Conservation (phyloP, 2,797 vertebrate species). For the Brachymystax lenok region DNA sequence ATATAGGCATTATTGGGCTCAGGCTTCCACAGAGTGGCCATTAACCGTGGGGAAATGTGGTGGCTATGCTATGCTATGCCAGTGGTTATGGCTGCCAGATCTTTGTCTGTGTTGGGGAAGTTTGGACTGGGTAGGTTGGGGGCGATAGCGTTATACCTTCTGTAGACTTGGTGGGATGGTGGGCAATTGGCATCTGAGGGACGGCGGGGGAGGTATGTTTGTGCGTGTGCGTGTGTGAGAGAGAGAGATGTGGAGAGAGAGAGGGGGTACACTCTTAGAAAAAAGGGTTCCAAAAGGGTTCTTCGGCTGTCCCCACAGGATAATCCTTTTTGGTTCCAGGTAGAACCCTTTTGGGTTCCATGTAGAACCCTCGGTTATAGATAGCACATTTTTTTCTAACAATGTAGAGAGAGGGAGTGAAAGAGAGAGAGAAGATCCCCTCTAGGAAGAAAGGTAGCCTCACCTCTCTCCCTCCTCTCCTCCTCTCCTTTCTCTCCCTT, state of each 20-base stretch:
- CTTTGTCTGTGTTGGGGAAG: constrained; percentile 32
- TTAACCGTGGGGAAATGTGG: constrained; percentile 62
- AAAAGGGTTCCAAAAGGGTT: no score
- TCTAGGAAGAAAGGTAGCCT: not conserved
- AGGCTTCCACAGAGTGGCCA: constrained; percentile 52
- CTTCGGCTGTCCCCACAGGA: no score
- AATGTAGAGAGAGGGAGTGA: not conserved
- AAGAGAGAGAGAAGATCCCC: not conserved
- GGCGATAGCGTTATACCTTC: constrained; percentile 41
- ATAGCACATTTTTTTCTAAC: not conserved
- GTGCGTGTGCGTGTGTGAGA: constrained; percentile 2
- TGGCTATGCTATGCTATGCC: constrained; percentile 36
- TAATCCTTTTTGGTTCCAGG: no score
- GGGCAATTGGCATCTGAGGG: constrained; percentile 16
- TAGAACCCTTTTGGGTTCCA: no score
- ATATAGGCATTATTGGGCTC: constrained; percentile 67
- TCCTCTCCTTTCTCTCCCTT: not conserved
- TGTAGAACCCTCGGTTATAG: not conserved
- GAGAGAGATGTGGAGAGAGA: not conserved
- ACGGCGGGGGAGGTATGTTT: constrained; percentile 14
- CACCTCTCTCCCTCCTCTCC: not conserved
- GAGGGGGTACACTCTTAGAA: not conserved
- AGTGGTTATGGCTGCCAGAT: constrained; percentile 51
- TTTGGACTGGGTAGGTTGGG: constrained; percentile 14
- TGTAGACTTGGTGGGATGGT: constrained; percentile 29